phyloP scores from a whole-genome alignment of 2,888 invertebrate genomes.

The Parnassius smintheus region DNA sequence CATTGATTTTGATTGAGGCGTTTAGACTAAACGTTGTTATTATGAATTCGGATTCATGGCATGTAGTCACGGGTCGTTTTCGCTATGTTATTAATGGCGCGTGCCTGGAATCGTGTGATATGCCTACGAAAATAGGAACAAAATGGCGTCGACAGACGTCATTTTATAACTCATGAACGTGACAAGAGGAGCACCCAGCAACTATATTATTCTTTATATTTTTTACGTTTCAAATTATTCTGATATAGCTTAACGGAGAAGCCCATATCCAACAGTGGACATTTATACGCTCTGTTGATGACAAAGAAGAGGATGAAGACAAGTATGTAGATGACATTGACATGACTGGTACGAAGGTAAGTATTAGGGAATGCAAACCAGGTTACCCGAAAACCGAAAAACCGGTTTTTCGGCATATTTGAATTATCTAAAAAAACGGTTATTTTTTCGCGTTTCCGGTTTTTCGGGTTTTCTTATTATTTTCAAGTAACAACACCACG shows the following conservation, averaged over 20 bases:
- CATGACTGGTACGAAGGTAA: conserved; percentile 98
- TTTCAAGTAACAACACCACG: too few relatives aligned
- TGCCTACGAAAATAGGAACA: conserved; percentile 26
- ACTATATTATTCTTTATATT: background rate
- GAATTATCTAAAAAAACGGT: too few relatives aligned
- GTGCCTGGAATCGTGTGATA: conserved; percentile 24
- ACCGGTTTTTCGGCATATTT: too few relatives aligned
- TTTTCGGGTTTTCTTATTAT: too few relatives aligned
- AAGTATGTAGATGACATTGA: conserved; percentile 96
- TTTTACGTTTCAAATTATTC: too few relatives aligned
- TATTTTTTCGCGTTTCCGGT: too few relatives aligned
- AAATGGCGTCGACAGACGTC: conserved; percentile 23
- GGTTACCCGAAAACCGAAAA: too few relatives aligned
- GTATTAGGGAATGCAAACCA: background rate
- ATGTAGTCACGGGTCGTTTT: conserved; percentile 23
- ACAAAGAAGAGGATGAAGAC: conserved; percentile 93
- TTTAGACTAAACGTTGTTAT: conserved; percentile 32
- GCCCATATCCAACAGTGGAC: too few relatives aligned
- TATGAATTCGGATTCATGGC: conserved; percentile 24
- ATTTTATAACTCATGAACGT: conserved; percentile 13
- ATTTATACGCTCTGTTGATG: conserved; percentile 58
- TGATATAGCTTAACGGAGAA: too few relatives aligned
- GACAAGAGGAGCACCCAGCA: conserved; percentile 14
- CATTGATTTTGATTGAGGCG: conserved; percentile 29
- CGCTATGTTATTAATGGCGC: conserved; percentile 29